Evolutionary conservation across 1,140 invertebrate species (phyloP).

Genomic region (Megathymus violae): DNA sequence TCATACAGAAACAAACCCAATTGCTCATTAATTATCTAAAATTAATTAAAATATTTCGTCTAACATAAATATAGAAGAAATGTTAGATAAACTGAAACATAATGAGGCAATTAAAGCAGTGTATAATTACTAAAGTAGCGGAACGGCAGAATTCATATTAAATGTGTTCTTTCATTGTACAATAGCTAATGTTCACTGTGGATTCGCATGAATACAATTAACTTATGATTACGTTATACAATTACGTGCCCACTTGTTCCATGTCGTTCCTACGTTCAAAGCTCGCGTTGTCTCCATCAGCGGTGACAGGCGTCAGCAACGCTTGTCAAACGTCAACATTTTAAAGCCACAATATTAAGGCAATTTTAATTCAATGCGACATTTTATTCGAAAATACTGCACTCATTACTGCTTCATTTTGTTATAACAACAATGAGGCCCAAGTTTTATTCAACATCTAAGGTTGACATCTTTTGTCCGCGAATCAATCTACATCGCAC

Average conservation of each 20-base stretch:
- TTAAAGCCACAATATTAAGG: conserved; percentile 65
- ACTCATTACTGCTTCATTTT: conserved; percentile 82
- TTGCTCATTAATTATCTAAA: no score
- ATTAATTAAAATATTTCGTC: neutral
- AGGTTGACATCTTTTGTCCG: conserved; percentile 74
- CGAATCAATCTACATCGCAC: conserved; percentile 75
- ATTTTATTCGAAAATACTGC: conserved; percentile 57
- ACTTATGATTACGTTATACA: conserved; percentile 33
- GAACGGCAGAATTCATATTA: neutral
- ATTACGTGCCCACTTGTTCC: conserved; percentile 22
- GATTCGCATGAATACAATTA: conserved; percentile 33
- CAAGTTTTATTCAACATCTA: conserved; percentile 63
- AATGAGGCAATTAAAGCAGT: conserved; percentile 2
- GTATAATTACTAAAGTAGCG: conserved; percentile 2
- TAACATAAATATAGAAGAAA: neutral
- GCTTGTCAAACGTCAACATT: conserved; percentile 75
- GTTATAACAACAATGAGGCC: conserved; percentile 76
- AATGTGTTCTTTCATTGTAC: conserved; percentile 3
- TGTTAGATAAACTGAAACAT: neutral
- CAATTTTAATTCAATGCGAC: conserved; percentile 80
- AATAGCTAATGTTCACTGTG: conserved; percentile 15
- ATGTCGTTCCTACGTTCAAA: conserved; percentile 21
- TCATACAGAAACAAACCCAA: no score
- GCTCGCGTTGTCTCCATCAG: conserved; percentile 26
- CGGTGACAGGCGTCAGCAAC: conserved; percentile 65